These are phyloP conservation scores for Euclidia mi DNA, from an alignment of 2,888 invertebrate genomes.

Conservation along the genomic window DNA sequence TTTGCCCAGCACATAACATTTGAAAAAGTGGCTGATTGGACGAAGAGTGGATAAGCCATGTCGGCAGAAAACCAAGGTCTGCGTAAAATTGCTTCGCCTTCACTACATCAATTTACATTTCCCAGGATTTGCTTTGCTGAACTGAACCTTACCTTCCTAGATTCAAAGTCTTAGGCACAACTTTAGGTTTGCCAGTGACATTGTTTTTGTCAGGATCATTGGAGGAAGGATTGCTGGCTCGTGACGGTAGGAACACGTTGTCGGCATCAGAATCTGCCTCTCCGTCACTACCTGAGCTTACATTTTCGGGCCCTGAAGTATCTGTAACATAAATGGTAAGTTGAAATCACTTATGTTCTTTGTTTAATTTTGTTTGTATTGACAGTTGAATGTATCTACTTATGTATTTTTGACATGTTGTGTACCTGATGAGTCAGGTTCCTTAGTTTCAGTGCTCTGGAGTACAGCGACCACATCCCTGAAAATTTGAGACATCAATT, in stretches of 20 bases:
- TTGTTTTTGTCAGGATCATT: constrained; percentile 62
- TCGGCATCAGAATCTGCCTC: constrained; percentile 87
- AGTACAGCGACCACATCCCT: constrained; percentile 93
- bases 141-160: constrained; percentile 76
- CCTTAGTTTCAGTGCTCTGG: constrained; percentile 92
- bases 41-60: too few relatives aligned
- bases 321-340: constrained; percentile 51
- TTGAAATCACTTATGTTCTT: not conserved
- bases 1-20: too few relatives aligned
- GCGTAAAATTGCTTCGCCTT: too few relatives aligned
- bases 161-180: constrained; percentile 84
- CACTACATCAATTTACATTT: too few relatives aligned
- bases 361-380: too few relatives aligned
- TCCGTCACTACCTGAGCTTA: constrained; percentile 84
- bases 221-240: constrained; percentile 75
- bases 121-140: not conserved
- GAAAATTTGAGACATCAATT: constrained; percentile 51
- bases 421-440: constrained; percentile 86
- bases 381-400: too few relatives aligned
- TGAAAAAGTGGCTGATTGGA: too few relatives aligned
- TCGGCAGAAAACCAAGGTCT: too few relatives aligned
- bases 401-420: not conserved
- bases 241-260: constrained; percentile 84
- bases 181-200: constrained; percentile 69
- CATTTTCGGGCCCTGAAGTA: constrained; percentile 92